phyloP scores from a whole-genome alignment of 2,888 invertebrate genomes.

The Amphipyra berbera region DNA sequence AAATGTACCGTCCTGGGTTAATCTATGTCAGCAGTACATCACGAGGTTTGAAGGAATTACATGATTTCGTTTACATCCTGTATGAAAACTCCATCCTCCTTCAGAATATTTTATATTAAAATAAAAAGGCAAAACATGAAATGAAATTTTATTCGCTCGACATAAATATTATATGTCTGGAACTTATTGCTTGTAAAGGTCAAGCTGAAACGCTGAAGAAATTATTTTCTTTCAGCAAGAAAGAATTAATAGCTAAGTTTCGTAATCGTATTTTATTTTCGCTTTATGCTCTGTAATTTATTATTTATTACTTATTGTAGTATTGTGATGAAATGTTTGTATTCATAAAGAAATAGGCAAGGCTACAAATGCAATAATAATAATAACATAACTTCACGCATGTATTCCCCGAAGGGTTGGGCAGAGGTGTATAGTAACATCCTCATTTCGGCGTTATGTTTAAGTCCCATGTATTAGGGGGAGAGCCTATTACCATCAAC shows the following conservation, averaged over 20 bases:
- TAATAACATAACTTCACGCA: too few species aligned
- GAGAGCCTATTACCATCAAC: too few species aligned
- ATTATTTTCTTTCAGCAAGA: constrained; percentile 26
- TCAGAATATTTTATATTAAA: constrained; percentile 9
- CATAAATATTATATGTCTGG: constrained; percentile 30
- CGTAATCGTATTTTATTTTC: constrained; percentile 29
- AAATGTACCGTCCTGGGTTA: too few species aligned
- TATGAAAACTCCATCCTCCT: too few species aligned
- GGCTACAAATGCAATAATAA: too few species aligned
- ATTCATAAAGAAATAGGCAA: background rate
- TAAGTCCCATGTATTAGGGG: too few species aligned
- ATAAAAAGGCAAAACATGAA: constrained; percentile 26
- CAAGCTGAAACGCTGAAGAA: constrained; percentile 27
- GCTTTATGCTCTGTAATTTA: constrained; percentile 23
- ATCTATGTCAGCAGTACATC: too few species aligned
- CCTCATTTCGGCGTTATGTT: too few species aligned
- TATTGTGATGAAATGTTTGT: constrained; percentile 12
- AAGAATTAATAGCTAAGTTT: constrained; percentile 33
- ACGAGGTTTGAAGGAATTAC: too few species aligned
- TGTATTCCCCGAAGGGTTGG: too few species aligned
- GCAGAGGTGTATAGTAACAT: too few species aligned
- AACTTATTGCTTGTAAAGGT: constrained; percentile 50
- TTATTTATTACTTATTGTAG: constrained; percentile 22
- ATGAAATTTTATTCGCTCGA: constrained; percentile 30
- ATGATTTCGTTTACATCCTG: too few species aligned